Evolutionary conservation across 2,888 invertebrate genomes (phyloP).

Genomic region (Sylvicola fuscatus): DNA sequence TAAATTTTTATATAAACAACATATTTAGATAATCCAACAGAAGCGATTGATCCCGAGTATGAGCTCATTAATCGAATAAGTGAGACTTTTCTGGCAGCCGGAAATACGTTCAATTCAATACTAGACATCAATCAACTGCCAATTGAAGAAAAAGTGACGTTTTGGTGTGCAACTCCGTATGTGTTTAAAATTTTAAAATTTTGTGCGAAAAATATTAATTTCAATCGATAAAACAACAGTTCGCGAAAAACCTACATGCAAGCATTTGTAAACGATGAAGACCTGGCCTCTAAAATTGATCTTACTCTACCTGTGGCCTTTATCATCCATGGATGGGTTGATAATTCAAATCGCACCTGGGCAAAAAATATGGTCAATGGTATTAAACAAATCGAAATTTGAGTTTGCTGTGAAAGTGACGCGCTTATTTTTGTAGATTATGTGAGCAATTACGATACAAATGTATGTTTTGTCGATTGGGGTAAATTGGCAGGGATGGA

Average conservation of each 20-base stretch:
- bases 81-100: neutral
- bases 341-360: constrained; percentile 3
- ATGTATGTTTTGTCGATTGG: constrained; percentile 3
- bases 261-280: neutral
- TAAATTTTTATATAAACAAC: too few species aligned
- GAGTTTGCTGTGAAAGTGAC: too few species aligned
- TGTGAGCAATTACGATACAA: neutral
- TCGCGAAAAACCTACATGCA: neutral
- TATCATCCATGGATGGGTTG: constrained; percentile 3
- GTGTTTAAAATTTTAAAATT: neutral
- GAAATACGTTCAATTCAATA: neutral
- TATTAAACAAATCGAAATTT: neutral
- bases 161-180: neutral
- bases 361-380: neutral
- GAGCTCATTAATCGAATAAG: neutral
- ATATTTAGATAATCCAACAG: too few species aligned
- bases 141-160: neutral
- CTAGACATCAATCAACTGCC: neutral
- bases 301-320: neutral
- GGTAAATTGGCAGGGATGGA: neutral
- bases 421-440: too few species aligned
- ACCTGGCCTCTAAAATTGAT: constrained; percentile 1
- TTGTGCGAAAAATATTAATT: too few species aligned
- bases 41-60: constrained; percentile 1
- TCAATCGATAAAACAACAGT: too few species aligned